Evolutionary conservation across 2,888 invertebrate genomes (phyloP).

Genomic region (Bedellia somnulentella): DNA sequence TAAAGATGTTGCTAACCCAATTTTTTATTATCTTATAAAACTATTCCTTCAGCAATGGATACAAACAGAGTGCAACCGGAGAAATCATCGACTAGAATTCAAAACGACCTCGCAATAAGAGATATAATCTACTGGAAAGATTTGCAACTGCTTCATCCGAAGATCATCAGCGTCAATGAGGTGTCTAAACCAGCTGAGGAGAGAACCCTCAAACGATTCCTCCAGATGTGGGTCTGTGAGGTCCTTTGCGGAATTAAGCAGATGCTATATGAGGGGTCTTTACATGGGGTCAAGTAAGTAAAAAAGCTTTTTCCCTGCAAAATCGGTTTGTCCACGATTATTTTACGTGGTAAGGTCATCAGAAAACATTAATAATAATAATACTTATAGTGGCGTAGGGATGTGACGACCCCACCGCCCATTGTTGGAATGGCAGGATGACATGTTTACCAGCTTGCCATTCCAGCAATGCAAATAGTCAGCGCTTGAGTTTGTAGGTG

Average conservation of each 20-base stretch:
- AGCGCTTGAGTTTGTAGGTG: too few relatives aligned
- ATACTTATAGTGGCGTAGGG: too few relatives aligned
- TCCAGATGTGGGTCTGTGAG: slow-evolving; percentile 29
- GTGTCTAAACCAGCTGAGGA: neutral
- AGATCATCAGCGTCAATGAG: slow-evolving; percentile 12
- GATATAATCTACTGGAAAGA: slow-evolving; percentile 19
- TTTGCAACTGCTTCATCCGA: slow-evolving; percentile 36
- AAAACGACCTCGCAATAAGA: neutral
- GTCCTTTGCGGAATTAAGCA: slow-evolving; percentile 37
- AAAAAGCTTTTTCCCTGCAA: slow-evolving; percentile 5
- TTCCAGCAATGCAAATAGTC: too few relatives aligned
- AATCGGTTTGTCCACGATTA: too few relatives aligned
- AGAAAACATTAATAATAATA: too few relatives aligned
- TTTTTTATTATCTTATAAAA: slow-evolving; percentile 8
- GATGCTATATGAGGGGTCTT: slow-evolving; percentile 41
- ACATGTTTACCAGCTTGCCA: too few relatives aligned
- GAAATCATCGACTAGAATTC: slow-evolving; percentile 1
- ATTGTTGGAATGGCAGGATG: too few relatives aligned
- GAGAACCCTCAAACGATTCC: slow-evolving; percentile 14
- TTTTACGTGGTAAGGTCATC: too few relatives aligned
- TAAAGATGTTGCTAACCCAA: slow-evolving; percentile 4
- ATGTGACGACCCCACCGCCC: too few relatives aligned
- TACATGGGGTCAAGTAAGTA: slow-evolving; percentile 52
- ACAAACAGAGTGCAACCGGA: neutral
- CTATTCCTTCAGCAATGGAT: slow-evolving; percentile 2